phyloP scores from a whole-genome alignment of 1,140 invertebrate species.

The Vollenhovia emeryi region DNA sequence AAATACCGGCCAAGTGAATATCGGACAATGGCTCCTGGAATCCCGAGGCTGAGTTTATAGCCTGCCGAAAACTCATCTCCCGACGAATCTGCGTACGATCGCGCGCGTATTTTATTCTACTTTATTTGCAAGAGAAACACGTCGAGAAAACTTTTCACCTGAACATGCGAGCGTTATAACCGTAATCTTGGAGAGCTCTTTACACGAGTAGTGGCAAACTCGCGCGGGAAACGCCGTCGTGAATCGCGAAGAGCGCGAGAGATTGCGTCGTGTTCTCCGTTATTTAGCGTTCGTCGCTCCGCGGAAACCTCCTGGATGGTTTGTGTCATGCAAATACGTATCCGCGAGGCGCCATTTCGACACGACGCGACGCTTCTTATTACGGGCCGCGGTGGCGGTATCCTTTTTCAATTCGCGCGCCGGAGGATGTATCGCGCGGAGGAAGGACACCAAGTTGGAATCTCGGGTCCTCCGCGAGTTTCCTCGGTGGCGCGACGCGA shows the following conservation, averaged over 20 bases:
- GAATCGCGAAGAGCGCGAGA: constrained; percentile 25
- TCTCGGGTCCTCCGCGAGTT: constrained; percentile 22
- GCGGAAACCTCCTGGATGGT: neutral
- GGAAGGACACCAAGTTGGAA: constrained; percentile 12
- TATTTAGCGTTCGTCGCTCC: constrained; percentile 36
- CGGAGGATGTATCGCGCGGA: neutral
- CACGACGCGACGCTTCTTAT: constrained; percentile 57
- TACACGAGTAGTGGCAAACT: neutral
- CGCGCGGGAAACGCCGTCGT: neutral
- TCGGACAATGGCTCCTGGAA: neutral
- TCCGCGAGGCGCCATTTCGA: constrained; percentile 14
- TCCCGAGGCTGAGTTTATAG: neutral
- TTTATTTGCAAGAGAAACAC: constrained; percentile 2
- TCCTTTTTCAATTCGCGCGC: constrained; percentile 36
- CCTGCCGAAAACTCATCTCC: constrained; percentile 16
- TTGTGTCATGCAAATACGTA: constrained; percentile 48
- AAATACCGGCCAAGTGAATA: constrained; percentile 51
- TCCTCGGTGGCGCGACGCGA: constrained; percentile 13
- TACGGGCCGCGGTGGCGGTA: neutral
- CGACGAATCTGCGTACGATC: neutral
- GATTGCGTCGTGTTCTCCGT: constrained; percentile 16
- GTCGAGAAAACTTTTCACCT: constrained; percentile 1
- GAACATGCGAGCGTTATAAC: constrained; percentile 12
- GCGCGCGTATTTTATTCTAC: constrained; percentile 20
- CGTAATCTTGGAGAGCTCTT: constrained; percentile 17